Base-by-base conservation (phyloP, 2,888 invertebrate species). In the Sesia apiformis region DNA sequence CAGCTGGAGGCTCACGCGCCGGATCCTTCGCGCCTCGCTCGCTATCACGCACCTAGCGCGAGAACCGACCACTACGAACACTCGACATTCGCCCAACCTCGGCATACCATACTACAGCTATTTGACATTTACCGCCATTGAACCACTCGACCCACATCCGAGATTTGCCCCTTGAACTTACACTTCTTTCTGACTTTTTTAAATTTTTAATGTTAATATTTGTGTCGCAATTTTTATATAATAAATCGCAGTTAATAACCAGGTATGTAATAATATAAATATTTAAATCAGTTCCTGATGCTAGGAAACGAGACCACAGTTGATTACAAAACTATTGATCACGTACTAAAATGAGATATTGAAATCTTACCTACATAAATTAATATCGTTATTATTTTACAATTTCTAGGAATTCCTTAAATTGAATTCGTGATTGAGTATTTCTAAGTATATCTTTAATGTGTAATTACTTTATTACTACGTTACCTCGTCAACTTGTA, bases 71-170 rank as follows among this genome's bases (percentile, higher is more conserved):
- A 23, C 23, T 23, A 23, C 23, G 2, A 23, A 23, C 49, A 56
- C 56, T 54, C 64, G 66, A 70, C 77, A 72, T 70, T 75, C 71
- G 66, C 68, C 64, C 66, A 71, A 63, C 73, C 72, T 72, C 74
- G 72, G 62, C 63, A 64, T 66, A 60, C 68, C 65, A 60, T 64
- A 60, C 63, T 60, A 58, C 58, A 55, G 43, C 53, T 59, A 63
- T 67, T 67, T 78, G 76, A 75, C 78, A 79, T 80, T 81, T 76
- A 74, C 63, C 62, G 64, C 62, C 67, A 67, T 72, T 73, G 69
- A 73, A 70, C 63, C 42, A 41, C 23, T 41, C n/a, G 40, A 52
- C 52, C 42, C 38, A 52, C 8, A 42, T 41, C 4, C 49, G 40
- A 49, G 54, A 53, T 60, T 61, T 58, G 65, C 64, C 65, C 72